Evolutionary conservation across 2,797 vertebrate species (phyloP).

Genomic region (Mycteria americana): DNA sequence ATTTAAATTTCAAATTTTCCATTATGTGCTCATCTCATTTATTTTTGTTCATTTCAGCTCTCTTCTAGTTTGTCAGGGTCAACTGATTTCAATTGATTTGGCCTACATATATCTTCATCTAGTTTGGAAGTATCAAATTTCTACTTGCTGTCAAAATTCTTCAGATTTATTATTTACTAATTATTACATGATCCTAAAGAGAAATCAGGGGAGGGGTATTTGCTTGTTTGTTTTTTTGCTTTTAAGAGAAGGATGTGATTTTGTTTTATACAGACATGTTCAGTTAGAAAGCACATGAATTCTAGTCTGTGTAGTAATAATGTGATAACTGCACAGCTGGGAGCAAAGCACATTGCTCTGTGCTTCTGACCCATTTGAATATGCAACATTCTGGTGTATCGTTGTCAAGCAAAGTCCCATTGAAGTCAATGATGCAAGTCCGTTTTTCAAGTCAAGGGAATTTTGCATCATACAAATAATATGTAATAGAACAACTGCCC

Average conservation of each 20-base stretch:
- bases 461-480: neutral
- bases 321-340: neutral
- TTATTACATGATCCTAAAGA: neutral
- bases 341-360: slow-evolving; percentile 13
- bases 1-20: neutral
- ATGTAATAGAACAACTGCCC: neutral
- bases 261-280: neutral
- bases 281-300: neutral
- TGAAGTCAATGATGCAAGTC: neutral
- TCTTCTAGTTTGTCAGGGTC: neutral
- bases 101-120: neutral
- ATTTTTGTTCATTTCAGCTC: neutral
- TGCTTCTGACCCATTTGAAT: slow-evolving; percentile 1
- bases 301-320: neutral
- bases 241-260: neutral
- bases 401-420: neutral
- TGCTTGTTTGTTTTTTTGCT: neutral
- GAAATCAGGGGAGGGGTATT: neutral
- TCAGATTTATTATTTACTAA: neutral
- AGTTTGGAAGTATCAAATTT: neutral
- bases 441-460: neutral
- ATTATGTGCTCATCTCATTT: neutral
- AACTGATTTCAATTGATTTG: neutral
- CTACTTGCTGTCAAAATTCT: neutral
- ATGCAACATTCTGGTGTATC: neutral